Base-by-base conservation (phyloP, 2,888 invertebrate genomes). In the Eutolmus rufibarbis region DNA sequence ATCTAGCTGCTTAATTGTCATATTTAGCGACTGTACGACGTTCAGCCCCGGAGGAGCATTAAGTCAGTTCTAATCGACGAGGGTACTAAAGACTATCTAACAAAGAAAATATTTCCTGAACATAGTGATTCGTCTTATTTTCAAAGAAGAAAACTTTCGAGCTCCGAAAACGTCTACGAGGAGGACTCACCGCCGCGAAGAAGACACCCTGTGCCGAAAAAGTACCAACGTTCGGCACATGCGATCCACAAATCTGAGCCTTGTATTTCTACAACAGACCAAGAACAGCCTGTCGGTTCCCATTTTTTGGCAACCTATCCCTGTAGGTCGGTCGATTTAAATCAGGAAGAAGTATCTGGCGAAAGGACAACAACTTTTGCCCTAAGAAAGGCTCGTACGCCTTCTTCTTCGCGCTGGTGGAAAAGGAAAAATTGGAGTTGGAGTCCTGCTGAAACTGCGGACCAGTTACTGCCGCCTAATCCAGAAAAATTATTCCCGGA, bases 391-490 rank as follows among this genome's bases (percentile, higher is more conserved):
- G 34, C 23, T 37, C 19, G 84, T 9, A 14, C n/a, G 16, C 34
- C 84, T 66, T 66, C 84, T 7, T 84, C 84, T 19, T 84, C 66
- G 23, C 66, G 37, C 23, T 84, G 84, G 84, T 84, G 84, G 84
- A 84, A 84, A 16, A n/a, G 84, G 14, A 57, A 74, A 40, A 84
- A 84, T 82, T 88, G 82, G 78, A 77, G 76, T 66, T 76, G 40
- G 40, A 78, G 23, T 57, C 77, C 88, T 56, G 46, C 74, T 40
- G 79, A 37, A 46, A 82, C n/a, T 40, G 43, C 14, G 66, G 40
- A 34, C n/a, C 76, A 57, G 34, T 23, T 77, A 46, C 19, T 77
- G 37, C 31, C 57, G 74, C 34, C 40, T 31, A 82, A 78, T 86
- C 57, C 43, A 43, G 46, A 23, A 43, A 78, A 56, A 84, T 66